Evolutionary conservation across 2,113 vertebrate genomes (phyloP).

Genomic region (Anseranas semipalmata): DNA sequence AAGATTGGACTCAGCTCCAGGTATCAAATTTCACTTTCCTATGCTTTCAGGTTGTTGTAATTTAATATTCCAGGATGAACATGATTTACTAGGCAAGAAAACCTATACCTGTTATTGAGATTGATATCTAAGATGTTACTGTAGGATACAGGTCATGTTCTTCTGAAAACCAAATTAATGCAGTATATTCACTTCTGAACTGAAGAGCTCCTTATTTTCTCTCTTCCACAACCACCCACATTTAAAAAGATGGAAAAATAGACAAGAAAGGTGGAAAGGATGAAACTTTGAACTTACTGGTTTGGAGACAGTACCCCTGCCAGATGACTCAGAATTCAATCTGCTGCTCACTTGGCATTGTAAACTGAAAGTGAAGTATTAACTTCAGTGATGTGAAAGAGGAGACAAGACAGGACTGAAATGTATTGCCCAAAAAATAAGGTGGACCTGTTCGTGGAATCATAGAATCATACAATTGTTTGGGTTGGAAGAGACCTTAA

Average conservation of each 20-base stretch:
- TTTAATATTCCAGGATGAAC: neutral
- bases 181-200: neutral
- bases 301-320: neutral
- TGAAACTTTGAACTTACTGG: neutral
- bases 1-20: neutral
- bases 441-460: neutral
- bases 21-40: neutral
- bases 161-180: neutral
- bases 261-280: neutral
- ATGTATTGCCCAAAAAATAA: neutral
- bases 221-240: neutral
- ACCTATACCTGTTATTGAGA: neutral
- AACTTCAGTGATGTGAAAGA: neutral
- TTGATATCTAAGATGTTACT: neutral
- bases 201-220: neutral
- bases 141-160: neutral
- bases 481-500: too few relatives aligned
- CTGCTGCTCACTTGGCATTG: constrained; percentile 19
- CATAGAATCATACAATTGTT: too few relatives aligned
- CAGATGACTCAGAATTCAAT: constrained; percentile 22
- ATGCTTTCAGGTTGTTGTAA: neutral
- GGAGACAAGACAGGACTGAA: neutral
- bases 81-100: neutral
- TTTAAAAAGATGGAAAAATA: neutral
- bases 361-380: constrained; percentile 16